These are phyloP conservation scores for Mesocricetus auratus DNA, from an alignment of 2,113 vertebrate species.

Conservation along the genomic window DNA sequence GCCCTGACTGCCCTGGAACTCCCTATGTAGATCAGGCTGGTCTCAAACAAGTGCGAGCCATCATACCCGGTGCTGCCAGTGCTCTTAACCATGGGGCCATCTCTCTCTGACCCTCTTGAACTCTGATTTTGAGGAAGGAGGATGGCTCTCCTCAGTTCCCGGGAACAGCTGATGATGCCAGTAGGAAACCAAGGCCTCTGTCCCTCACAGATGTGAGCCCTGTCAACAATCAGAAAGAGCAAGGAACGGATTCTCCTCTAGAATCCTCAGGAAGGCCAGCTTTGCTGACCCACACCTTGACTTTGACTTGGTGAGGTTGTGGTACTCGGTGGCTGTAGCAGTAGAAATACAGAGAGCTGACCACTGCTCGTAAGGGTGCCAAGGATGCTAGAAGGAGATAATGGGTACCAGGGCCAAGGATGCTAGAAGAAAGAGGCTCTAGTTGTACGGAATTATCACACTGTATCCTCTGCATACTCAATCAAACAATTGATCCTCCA, in stretches of 20 bases:
- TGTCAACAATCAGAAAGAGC: background rate
- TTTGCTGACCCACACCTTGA: background rate
- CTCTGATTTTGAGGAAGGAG: background rate
- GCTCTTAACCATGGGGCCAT: background rate
- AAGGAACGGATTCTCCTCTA: fast-evolving
- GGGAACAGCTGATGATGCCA: background rate
- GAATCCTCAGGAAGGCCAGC: background rate
- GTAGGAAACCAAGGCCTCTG: background rate
- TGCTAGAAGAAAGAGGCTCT: background rate
- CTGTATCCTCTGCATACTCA: background rate
- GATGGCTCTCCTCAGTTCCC: background rate
- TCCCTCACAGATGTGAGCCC: background rate
- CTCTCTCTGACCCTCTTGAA: background rate
- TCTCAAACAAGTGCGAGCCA: background rate
- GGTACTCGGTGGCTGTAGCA: background rate
- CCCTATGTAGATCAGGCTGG: background rate
- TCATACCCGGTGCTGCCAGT: background rate
- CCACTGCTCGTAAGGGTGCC: too few relatives aligned
- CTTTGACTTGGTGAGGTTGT: background rate
- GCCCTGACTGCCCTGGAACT: background rate
- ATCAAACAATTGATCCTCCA: background rate
- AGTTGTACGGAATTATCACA: background rate
- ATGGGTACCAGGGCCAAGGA: too few relatives aligned
- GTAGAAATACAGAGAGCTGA: background rate
- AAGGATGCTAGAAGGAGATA: background rate